Conservation (phyloP, 2,797 vertebrate genomes). For the Scomberomorus guttatus region DNA sequence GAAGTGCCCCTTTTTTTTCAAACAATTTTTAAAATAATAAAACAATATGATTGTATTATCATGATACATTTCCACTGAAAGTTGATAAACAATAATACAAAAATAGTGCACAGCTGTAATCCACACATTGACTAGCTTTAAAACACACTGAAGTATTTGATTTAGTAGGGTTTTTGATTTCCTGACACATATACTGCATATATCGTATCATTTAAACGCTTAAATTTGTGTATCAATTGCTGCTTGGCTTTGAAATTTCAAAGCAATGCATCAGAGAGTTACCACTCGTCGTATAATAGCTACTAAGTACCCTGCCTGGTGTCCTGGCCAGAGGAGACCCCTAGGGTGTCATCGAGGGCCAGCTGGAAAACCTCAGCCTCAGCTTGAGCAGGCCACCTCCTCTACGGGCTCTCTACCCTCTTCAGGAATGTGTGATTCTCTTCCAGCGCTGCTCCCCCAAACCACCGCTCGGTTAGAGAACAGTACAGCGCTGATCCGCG, state of each 20-base stretch:
- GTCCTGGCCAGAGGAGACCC: constrained; percentile 75
- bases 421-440: constrained; percentile 86
- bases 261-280: constrained; percentile 70
- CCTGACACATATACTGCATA: not conserved
- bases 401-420: constrained; percentile 74
- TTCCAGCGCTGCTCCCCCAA: constrained; percentile 78
- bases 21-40: not conserved
- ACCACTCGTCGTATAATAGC: constrained; percentile 74
- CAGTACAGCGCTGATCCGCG: constrained; percentile 70
- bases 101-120: constrained; percentile 13
- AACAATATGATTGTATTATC: not conserved
- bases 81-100: not conserved
- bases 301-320: constrained; percentile 73
- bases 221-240: constrained; percentile 53
- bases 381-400: constrained; percentile 67
- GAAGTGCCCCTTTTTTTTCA: not conserved
- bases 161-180: constrained; percentile 24
- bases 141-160: constrained; percentile 13
- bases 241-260: constrained; percentile 68
- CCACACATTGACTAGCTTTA: not conserved
- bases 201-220: constrained; percentile 23
- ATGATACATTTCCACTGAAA: not conserved
- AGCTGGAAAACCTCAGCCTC: constrained; percentile 79
- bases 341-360: constrained; percentile 69
- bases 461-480: constrained; percentile 70